phyloP scores from a whole-genome alignment of 2,888 invertebrate genomes.

The Carabus problematicus region DNA sequence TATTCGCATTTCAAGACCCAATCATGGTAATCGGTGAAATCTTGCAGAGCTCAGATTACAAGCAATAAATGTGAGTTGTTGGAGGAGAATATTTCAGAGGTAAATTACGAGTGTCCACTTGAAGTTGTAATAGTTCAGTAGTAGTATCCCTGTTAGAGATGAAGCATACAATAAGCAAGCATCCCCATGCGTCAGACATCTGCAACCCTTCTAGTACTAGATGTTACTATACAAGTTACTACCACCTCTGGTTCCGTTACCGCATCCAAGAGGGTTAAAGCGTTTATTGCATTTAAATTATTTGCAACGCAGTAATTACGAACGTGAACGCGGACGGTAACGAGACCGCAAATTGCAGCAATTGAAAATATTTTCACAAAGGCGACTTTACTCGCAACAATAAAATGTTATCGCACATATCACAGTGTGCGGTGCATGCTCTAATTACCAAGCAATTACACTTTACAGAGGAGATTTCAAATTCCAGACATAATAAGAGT shows the following conservation, averaged over 20 bases:
- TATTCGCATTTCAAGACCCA: too few relatives aligned
- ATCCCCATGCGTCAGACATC: too few relatives aligned
- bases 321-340: slow-evolving; percentile 34
- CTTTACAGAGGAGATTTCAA: slow-evolving; percentile 29
- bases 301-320: slow-evolving; percentile 42
- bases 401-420: slow-evolving; percentile 43
- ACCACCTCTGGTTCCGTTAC: background rate
- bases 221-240: too few relatives aligned
- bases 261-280: slow-evolving; percentile 24
- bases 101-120: too few relatives aligned
- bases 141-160: too few relatives aligned
- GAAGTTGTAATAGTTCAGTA: too few relatives aligned
- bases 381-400: slow-evolving; percentile 34
- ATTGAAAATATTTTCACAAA: slow-evolving; percentile 44
- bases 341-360: slow-evolving; percentile 42
- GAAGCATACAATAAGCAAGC: too few relatives aligned
- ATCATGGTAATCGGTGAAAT: too few relatives aligned
- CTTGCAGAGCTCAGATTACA: too few relatives aligned
- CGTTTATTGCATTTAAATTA: slow-evolving; percentile 44
- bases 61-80: too few relatives aligned
- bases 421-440: slow-evolving; percentile 29
- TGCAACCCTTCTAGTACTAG: too few relatives aligned
- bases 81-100: too few relatives aligned
- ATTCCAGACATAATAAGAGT: slow-evolving; percentile 36
- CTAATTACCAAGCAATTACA: slow-evolving; percentile 39